phyloP scores from a whole-genome alignment of 2,888 invertebrate species.

The Drosophila diplacantha region DNA sequence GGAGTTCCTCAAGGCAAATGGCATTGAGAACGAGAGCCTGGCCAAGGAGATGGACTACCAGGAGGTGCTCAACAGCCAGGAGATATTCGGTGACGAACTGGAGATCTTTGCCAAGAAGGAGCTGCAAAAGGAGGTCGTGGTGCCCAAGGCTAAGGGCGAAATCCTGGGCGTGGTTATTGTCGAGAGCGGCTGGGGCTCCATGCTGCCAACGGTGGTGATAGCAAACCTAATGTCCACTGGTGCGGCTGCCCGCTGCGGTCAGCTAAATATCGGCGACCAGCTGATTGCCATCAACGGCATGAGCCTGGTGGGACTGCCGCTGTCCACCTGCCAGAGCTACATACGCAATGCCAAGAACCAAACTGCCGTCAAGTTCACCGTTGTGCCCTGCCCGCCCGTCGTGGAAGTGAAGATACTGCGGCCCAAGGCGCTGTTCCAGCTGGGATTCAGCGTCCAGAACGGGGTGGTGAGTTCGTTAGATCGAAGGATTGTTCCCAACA shows the following conservation, averaged over 20 bases:
- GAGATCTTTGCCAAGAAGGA: constrained; percentile 99
- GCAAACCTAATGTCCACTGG: constrained; percentile 98
- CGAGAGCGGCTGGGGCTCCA: constrained; percentile 99
- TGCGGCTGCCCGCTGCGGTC: constrained; percentile 98
- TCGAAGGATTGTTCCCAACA: background rate
- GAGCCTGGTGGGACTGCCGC: constrained; percentile 96
- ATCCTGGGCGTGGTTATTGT: constrained; percentile 99
- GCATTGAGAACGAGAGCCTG: constrained; percentile 99
- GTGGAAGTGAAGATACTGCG: constrained; percentile 99
- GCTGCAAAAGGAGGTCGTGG: constrained; percentile 97
- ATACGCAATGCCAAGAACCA: constrained; percentile 99
- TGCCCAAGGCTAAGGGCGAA: constrained; percentile 98
- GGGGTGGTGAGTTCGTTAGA: constrained; percentile 87
- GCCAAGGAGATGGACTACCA: constrained; percentile 99
- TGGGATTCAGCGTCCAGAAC: constrained; percentile 99
- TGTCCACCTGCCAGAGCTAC: constrained; percentile 98
- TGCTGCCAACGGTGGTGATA: constrained; percentile 99
- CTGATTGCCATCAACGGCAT: constrained; percentile 99
- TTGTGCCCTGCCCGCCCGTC: constrained; percentile 99
- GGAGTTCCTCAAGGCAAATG: constrained; percentile 99
- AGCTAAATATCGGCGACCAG: constrained; percentile 99
- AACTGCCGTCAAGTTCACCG: constrained; percentile 98
- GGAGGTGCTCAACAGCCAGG: constrained; percentile 99
- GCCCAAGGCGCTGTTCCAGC: constrained; percentile 99
- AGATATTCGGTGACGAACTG: constrained; percentile 98